Base-by-base conservation (phyloP, 30 jellyfish, hydroid and myxozoan species). In the Hydra vulgaris region DNA sequence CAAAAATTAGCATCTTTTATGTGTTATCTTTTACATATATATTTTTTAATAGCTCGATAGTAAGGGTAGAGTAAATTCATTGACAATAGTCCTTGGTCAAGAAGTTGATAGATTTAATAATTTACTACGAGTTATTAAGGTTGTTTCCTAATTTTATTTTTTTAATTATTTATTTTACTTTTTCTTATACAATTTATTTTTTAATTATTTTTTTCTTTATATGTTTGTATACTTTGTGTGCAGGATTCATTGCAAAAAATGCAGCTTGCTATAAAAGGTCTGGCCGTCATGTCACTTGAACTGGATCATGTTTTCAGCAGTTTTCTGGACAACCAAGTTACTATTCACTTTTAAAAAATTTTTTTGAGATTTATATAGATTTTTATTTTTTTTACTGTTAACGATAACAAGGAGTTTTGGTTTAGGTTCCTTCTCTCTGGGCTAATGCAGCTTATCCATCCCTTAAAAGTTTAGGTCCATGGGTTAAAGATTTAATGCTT, bases 371-470 rank as follows among this genome's bases (percentile, higher is more conserved):
- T n/a, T n/a, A n/a, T n/a, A n/a, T n/a, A n/a, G n/a, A n/a, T n/a
- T n/a, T n/a, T n/a, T n/a, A n/a, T n/a, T n/a, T n/a, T n/a, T n/a
- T n/a, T n/a, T n/a, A n/a, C n/a, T n/a, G n/a, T n/a, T n/a, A n/a
- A n/a, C n/a, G n/a, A n/a, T n/a, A n/a, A n/a, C n/a, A n/a, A n/a
- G n/a, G n/a, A n/a, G n/a, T n/a, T n/a, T n/a, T n/a, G n/a, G n/a
- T 52, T 25, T 66, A 91, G 98, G 98, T 91, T 66, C 98, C 98
- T 8, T 54, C 80, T 17, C 5, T 91, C 75, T 91, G 98, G 98
- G 89, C 95, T 22, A 91, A 86, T 83, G 95, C 96, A 0, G 98
- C 98, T 17, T 91, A 91, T 72, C 98, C 98, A 1, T 91, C 98
- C 21, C 73, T 91, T 79, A 91, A 91, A 82, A 95, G 96, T 8